phyloP scores from a whole-genome alignment of 2,888 invertebrate genomes.

The Andricus curvator region DNA sequence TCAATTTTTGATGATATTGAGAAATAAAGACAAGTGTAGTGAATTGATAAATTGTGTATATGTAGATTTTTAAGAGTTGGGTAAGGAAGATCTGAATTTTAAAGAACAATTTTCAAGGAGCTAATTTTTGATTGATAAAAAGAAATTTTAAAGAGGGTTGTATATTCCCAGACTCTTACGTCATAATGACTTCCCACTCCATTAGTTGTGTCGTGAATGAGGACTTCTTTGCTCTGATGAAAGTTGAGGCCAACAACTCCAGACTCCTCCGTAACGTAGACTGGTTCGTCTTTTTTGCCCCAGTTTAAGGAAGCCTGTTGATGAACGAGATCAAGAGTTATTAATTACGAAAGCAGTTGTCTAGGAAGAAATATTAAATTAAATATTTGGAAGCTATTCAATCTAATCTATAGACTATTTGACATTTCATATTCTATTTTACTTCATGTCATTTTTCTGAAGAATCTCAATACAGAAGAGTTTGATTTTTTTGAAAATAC shows the following conservation, averaged over 20 bases:
- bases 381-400: background rate
- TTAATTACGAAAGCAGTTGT: conserved; percentile 2
- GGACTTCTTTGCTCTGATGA: conserved; percentile 93
- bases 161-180: conserved; percentile 75
- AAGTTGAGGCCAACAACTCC: conserved; percentile 93
- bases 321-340: conserved; percentile 32
- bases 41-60: background rate
- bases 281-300: conserved; percentile 90
- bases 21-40: background rate
- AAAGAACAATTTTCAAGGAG: background rate
- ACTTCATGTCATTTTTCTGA: no score
- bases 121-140: background rate
- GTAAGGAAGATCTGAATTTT: background rate
- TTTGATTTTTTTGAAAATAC: no score
- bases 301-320: conserved; percentile 86
- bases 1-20: background rate
- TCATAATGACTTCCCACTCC: conserved; percentile 81
- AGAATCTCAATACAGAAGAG: no score
- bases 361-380: background rate
- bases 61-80: no score
- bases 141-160: background rate
- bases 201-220: conserved; percentile 87
- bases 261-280: conserved; percentile 91
- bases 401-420: background rate
- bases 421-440: background rate